These are phyloP conservation scores for Coregonus sp. DNA, from an alignment of 2,797 vertebrate species.

Conservation along the genomic window DNA sequence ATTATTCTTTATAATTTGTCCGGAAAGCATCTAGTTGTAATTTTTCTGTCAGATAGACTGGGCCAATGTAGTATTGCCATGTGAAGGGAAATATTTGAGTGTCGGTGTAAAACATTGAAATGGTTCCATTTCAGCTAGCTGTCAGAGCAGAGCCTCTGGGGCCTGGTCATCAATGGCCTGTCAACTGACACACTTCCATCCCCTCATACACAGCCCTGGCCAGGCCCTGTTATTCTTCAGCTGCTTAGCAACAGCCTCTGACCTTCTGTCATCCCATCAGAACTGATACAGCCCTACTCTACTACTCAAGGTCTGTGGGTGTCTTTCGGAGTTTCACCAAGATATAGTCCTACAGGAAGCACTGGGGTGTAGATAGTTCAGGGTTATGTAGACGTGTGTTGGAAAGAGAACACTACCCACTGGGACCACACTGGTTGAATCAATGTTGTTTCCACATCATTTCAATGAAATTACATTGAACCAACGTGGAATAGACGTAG, in stretches of 20 bases:
- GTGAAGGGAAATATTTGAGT: background rate
- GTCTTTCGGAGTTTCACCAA: conserved; percentile 30
- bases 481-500: too few species aligned
- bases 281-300: conserved; percentile 31
- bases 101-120: background rate
- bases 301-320: conserved; percentile 10
- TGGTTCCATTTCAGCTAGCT: background rate
- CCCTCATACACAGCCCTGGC: conserved; percentile 6
- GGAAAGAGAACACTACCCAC: conserved; percentile 11
- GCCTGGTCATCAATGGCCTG: background rate
- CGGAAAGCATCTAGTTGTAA: too few species aligned
- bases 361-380: conserved; percentile 39
- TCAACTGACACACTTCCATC: background rate
- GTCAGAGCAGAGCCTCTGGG: background rate
- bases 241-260: conserved; percentile 45
- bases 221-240: conserved; percentile 22
- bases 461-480: too few species aligned
- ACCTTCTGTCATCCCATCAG: conserved; percentile 51
- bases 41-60: background rate
- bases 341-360: conserved; percentile 33
- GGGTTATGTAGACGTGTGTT: background rate
- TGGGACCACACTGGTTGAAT: too few species aligned
- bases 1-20: too few species aligned
- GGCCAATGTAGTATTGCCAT: background rate
- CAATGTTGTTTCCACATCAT: too few species aligned